Evolutionary conservation across 2,797 vertebrate species (phyloP).

Genomic region (Anabas testudineus): DNA sequence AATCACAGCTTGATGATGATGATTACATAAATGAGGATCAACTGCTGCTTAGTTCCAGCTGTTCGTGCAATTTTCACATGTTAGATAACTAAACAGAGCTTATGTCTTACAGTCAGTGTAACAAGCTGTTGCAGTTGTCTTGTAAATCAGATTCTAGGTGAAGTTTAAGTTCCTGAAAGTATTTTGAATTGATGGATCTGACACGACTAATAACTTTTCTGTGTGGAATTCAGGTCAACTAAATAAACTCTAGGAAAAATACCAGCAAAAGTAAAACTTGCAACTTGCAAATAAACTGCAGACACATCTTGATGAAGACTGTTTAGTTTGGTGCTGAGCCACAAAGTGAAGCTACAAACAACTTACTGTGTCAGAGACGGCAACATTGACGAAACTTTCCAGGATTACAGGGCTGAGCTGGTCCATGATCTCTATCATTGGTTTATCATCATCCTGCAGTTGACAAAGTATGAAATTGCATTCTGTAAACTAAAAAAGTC

Average conservation of each 20-base stretch:
- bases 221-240: not conserved
- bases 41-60: slow-evolving; percentile 47
- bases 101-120: not conserved
- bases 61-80: slow-evolving; percentile 35
- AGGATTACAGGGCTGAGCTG: slow-evolving; percentile 94
- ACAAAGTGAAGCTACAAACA: slow-evolving; percentile 9
- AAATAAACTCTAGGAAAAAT: slow-evolving; percentile 5
- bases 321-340: slow-evolving; percentile 12
- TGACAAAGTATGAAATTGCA: slow-evolving; percentile 18
- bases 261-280: not conserved
- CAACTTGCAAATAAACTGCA: not conserved
- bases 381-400: slow-evolving; percentile 94
- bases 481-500: not conserved
- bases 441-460: slow-evolving; percentile 93
- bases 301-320: not conserved
- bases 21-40: slow-evolving; percentile 36
- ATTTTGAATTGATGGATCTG: not conserved
- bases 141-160: slow-evolving; percentile 2
- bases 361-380: slow-evolving; percentile 93
- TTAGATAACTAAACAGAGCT: slow-evolving; percentile 12
- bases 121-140: not conserved
- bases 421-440: slow-evolving; percentile 98
- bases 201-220: not conserved
- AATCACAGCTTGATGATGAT: slow-evolving; percentile 19
- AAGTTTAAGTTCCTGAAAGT: not conserved